Evolutionary conservation across 1,140 invertebrate species (phyloP).

Genomic region (Drosophila lacteicornis): DNA sequence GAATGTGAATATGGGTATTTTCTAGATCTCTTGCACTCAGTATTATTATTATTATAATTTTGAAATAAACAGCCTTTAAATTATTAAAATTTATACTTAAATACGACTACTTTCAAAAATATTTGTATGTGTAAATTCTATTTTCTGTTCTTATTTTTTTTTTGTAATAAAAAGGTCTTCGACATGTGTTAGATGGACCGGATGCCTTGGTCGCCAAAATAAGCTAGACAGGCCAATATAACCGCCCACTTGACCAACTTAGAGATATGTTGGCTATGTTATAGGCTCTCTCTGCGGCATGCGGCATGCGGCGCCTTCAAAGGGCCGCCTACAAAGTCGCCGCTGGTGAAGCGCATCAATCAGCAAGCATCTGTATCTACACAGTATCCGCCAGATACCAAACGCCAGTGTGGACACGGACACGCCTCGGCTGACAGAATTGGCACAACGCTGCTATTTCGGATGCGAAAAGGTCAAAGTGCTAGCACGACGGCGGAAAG

Average conservation of each 20-base stretch:
- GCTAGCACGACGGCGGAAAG: slow-evolving; percentile 41
- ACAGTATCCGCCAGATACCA: slow-evolving; percentile 57
- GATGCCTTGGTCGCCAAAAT: slow-evolving; percentile 61
- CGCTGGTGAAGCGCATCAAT: slow-evolving; percentile 74
- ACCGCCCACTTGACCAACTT: slow-evolving; percentile 77
- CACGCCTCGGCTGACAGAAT: slow-evolving; percentile 68
- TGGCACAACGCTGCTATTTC: slow-evolving; percentile 76
- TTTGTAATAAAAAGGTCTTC: not conserved
- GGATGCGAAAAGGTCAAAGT: slow-evolving; percentile 73
- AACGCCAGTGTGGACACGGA: slow-evolving; percentile 24
- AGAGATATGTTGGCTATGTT: slow-evolving; percentile 53
- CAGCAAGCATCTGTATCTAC: slow-evolving; percentile 33
- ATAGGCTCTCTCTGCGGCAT: slow-evolving; percentile 6
- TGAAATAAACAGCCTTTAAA: too few species aligned
- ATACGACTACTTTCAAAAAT: too few species aligned
- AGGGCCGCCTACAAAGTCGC: slow-evolving; percentile 65
- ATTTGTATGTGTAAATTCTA: not conserved
- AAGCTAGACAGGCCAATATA: slow-evolving; percentile 48
- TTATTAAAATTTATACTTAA: too few species aligned
- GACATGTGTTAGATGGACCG: slow-evolving; percentile 2
- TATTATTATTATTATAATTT: too few species aligned
- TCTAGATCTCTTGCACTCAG: not conserved
- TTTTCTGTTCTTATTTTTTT: not conserved
- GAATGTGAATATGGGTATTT: not conserved
- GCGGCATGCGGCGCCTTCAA: slow-evolving; percentile 66